These are phyloP conservation scores for Anabas testudineus DNA, from an alignment of 2,797 vertebrate genomes.

Conservation along the genomic window DNA sequence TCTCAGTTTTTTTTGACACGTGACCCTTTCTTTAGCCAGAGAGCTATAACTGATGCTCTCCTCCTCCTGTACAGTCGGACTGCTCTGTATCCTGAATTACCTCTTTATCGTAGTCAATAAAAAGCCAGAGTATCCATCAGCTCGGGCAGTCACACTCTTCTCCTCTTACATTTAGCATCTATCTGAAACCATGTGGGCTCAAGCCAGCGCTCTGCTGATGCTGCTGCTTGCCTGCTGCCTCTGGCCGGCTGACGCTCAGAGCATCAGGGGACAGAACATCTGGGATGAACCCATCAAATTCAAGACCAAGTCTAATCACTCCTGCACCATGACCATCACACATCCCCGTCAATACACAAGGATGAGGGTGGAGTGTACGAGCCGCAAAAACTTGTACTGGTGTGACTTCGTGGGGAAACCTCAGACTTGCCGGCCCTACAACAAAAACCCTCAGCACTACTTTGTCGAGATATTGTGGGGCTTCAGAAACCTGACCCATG, in stretches of 20 bases:
- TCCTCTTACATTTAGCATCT: slow-evolving; percentile 43
- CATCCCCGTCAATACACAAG: slow-evolving; percentile 77
- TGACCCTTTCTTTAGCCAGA: slow-evolving; percentile 50
- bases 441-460: slow-evolving; percentile 85
- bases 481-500: slow-evolving; percentile 81
- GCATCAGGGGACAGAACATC: slow-evolving; percentile 61
- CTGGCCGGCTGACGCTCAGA: slow-evolving; percentile 75
- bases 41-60: slow-evolving; percentile 31
- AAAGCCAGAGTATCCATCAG: slow-evolving; percentile 61
- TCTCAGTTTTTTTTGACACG: slow-evolving; percentile 55
- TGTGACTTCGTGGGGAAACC: slow-evolving; percentile 88
- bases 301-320: slow-evolving; percentile 82
- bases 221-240: slow-evolving; percentile 76
- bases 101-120: slow-evolving; percentile 76
- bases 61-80: slow-evolving; percentile 37
- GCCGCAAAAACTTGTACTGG: slow-evolving; percentile 80
- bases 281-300: slow-evolving; percentile 85
- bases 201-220: slow-evolving; percentile 70
- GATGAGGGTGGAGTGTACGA: slow-evolving; percentile 82
- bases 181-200: slow-evolving; percentile 81
- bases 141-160: slow-evolving; percentile 52
- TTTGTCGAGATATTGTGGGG: slow-evolving; percentile 85
- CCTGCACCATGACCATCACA: slow-evolving; percentile 80
- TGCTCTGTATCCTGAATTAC: slow-evolving; percentile 57
- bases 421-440: slow-evolving; percentile 82